Conservation (phyloP, 2,113 vertebrate genomes). For the Bos indicus region DNA sequence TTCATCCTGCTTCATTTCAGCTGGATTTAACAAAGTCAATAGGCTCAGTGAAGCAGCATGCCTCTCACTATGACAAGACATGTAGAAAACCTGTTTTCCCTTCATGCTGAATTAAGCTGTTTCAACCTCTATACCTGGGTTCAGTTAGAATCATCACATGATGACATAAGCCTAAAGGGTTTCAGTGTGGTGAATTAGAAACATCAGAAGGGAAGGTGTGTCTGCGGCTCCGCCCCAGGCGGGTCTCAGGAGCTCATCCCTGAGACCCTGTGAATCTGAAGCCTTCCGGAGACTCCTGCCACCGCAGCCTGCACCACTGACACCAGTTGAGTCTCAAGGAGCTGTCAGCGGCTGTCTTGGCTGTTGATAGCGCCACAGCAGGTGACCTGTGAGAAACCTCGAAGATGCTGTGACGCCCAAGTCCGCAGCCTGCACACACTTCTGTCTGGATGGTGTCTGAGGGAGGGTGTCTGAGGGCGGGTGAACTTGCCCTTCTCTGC, state of each 20-base stretch:
- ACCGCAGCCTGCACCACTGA: not conserved
- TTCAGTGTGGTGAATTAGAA: not conserved
- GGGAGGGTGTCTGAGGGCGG: not conserved
- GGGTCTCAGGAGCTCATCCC: not conserved
- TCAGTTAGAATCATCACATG: not conserved
- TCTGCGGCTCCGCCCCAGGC: fast-evolving
- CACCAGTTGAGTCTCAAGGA: not conserved
- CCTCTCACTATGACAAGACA: not conserved
- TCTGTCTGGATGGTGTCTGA: not conserved
- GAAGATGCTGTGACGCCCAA: not conserved
- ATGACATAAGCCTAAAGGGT: not conserved
- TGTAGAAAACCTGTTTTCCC: not conserved
- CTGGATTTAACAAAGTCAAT: not conserved
- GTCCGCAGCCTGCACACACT: not conserved
- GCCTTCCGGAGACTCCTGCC: not conserved
- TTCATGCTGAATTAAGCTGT: not conserved
- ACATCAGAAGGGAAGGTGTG: not conserved
- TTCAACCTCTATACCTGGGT: not conserved
- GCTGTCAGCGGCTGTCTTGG: not conserved
- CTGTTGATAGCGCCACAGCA: not conserved
- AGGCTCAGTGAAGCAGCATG: not conserved
- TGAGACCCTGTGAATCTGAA: not conserved
- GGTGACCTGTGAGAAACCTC: not conserved
- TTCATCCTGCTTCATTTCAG: not conserved
- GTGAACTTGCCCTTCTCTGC: not conserved